These are phyloP conservation scores for Metopia argyrocephala DNA, from an alignment of 2,888 invertebrate species.

Conservation along the genomic window DNA sequence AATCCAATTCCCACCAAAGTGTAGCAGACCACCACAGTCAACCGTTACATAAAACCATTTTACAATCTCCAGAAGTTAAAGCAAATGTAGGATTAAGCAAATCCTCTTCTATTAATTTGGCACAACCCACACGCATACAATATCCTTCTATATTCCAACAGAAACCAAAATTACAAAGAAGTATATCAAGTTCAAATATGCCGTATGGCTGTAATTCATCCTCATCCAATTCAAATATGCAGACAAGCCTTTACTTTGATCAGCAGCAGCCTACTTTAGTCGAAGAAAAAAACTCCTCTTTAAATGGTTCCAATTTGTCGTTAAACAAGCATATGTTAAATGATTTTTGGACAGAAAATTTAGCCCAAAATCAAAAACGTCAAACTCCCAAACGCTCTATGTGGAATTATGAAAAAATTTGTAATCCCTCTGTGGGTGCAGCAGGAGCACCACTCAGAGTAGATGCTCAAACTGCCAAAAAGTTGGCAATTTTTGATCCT, in stretches of 20 bases:
- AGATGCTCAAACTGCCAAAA: conserved; percentile 76
- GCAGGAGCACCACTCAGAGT: conserved; percentile 74
- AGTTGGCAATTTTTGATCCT: conserved; percentile 75
- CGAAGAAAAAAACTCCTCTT: conserved; percentile 65
- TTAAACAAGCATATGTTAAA: conserved; percentile 77
- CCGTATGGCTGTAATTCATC: conserved; percentile 58
- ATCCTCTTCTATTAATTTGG: conserved; percentile 70
- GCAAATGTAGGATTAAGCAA: conserved; percentile 67
- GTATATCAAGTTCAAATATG: conserved; percentile 77
- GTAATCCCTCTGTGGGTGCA: conserved; percentile 69
- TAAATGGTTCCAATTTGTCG: conserved; percentile 74
- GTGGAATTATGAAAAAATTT: conserved; percentile 78
- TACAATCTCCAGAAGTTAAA: not conserved
- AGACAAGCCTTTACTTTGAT: conserved; percentile 56
- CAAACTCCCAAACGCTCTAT: conserved; percentile 75
- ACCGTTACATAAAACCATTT: not conserved
- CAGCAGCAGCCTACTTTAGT: conserved; percentile 10
- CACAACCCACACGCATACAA: conserved; percentile 69
- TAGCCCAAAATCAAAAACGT: conserved; percentile 73
- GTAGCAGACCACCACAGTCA: conserved; percentile 63
- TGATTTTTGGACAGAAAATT: conserved; percentile 78
- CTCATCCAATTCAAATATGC: conserved; percentile 10
- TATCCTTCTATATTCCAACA: conserved; percentile 76
- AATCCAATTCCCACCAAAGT: conserved; percentile 76
- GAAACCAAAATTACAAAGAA: conserved; percentile 74